Base-by-base conservation (phyloP, 2,797 vertebrate species). In the Salarias fasciatus region DNA sequence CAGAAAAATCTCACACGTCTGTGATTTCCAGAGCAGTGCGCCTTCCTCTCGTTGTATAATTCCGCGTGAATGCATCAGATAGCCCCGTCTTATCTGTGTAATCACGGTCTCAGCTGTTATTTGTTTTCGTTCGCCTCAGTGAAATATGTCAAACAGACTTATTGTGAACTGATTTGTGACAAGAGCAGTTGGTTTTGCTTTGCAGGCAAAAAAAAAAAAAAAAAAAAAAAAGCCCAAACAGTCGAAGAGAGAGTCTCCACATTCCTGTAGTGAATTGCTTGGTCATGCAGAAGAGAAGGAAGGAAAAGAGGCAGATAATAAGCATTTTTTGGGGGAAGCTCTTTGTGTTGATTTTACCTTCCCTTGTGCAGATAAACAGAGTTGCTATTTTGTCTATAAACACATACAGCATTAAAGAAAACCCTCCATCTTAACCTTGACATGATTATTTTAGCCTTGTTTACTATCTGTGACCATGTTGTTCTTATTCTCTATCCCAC, bases 241-340 rank as follows among this genome's bases (percentile, higher is more conserved):
- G 53, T 61, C 18, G 53, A 75, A 61, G 54, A n/a, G 46, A 54
- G 50, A 8, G 49, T 74, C 67, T 72, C 64, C 62, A 80, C 79
- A 86, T 91, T 87, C 84, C 77, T 69, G 56, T n/a, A 14, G 11
- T 38, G 53, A 85, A 84, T 79, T 69, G 83, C 86, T 88, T 84
- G 56, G 73, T 88, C 86, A 85, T 86, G 83, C 84, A 78, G 80
- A 86, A 83, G 79, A 59, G 51, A 31, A 72, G 72, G 77, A 82
- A 80, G 77, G 73, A 70, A 76, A 82, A 69, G 72, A 59, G 57
- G 63, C 61, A 68, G 72, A 75, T 79, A 68, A 80, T 63, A 46
- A 14, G 11, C 8, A 13, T 14, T 40, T 45, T 47, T 45, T 55
- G 43, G n/a, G 8, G 13, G n/a, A 11, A 1, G 33, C 51, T 67